Evolutionary conservation across 2,888 invertebrate genomes (phyloP).

Genomic region (Caenorhabditis parvicauda): DNA sequence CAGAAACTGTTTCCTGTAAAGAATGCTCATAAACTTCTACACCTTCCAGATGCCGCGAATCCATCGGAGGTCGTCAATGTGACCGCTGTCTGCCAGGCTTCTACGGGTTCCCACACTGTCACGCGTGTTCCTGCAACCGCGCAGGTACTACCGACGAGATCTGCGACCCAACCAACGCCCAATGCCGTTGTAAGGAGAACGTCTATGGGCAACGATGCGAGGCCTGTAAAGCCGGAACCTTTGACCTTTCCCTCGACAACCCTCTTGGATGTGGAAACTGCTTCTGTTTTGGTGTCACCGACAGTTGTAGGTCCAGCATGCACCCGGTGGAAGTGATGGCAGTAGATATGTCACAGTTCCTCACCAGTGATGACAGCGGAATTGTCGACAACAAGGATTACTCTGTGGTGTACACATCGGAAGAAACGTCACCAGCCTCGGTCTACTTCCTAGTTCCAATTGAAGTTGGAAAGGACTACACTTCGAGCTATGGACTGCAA

Average conservation of each 20-base stretch:
- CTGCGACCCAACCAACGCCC: slow-evolving; percentile 77
- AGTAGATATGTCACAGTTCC: slow-evolving; percentile 39
- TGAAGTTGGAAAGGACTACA: slow-evolving; percentile 76
- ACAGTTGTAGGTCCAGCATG: slow-evolving; percentile 78
- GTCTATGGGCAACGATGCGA: slow-evolving; percentile 80
- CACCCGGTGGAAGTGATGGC: slow-evolving; percentile 45
- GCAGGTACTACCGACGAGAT: slow-evolving; percentile 76
- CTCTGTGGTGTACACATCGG: slow-evolving; percentile 39
- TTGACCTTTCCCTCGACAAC: slow-evolving; percentile 80
- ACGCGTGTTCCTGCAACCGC: slow-evolving; percentile 69
- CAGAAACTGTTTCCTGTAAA: neutral
- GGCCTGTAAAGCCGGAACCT: slow-evolving; percentile 82
- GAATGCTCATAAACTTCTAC: slow-evolving; percentile 6
- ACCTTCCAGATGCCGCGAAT: slow-evolving; percentile 81
- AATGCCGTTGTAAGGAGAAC: slow-evolving; percentile 80
- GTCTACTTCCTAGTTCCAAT: slow-evolving; percentile 78
- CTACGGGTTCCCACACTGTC: slow-evolving; percentile 81
- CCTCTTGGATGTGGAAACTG: slow-evolving; percentile 90
- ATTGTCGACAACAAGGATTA: slow-evolving; percentile 40
- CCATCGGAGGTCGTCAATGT: slow-evolving; percentile 85
- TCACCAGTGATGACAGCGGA: slow-evolving; percentile 44
- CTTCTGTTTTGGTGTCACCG: slow-evolving; percentile 92
- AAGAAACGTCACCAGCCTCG: slow-evolving; percentile 30
- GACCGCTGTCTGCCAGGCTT: slow-evolving; percentile 80
- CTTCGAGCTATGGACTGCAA: slow-evolving; percentile 65